Evolutionary conservation across 2,888 invertebrate species (phyloP).

Genomic region (Papilio demoleus): DNA sequence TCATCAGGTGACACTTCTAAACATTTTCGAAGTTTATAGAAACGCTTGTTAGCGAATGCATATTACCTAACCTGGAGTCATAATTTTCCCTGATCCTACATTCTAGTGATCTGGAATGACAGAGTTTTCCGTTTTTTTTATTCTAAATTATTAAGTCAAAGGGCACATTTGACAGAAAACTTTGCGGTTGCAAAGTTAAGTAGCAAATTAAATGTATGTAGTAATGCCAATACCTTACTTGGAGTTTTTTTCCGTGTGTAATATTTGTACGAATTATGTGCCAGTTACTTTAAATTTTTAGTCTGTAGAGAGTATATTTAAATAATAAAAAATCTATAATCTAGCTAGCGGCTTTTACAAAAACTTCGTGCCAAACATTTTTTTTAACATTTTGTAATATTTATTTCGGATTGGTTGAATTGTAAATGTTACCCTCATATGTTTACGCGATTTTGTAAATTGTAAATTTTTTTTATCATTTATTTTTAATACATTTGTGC

Average conservation of each 20-base stretch:
- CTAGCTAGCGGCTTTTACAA: slow-evolving; percentile 54
- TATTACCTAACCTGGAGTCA: too few relatives aligned
- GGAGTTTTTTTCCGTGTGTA: slow-evolving; percentile 14
- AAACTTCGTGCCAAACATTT: slow-evolving; percentile 70
- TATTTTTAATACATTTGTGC: slow-evolving; percentile 55
- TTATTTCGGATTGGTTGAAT: slow-evolving; percentile 43
- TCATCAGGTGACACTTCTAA: too few relatives aligned
- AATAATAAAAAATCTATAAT: slow-evolving; percentile 43
- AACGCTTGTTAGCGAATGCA: too few relatives aligned
- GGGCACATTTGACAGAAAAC: slow-evolving; percentile 2
- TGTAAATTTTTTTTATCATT: slow-evolving; percentile 59
- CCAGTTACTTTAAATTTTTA: slow-evolving; percentile 71
- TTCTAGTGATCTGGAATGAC: neutral
- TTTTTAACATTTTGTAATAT: slow-evolving; percentile 52
- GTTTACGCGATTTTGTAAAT: slow-evolving; percentile 60
- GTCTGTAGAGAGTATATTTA: slow-evolving; percentile 45
- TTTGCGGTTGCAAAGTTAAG: neutral
- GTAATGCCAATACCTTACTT: slow-evolving; percentile 47
- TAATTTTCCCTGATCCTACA: too few relatives aligned
- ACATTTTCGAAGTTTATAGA: too few relatives aligned
- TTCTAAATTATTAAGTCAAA: neutral
- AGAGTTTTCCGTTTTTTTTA: neutral
- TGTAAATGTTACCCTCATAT: slow-evolving; percentile 66
- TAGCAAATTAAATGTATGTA: neutral
- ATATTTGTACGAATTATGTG: slow-evolving; percentile 72